Percentiles rank a stretch among this genome's conserved stretches.
Evolutionary conservation across 1,140 invertebrate genomes (phyloP).

Genomic region (Lysiphlebus fabarum): DNA sequence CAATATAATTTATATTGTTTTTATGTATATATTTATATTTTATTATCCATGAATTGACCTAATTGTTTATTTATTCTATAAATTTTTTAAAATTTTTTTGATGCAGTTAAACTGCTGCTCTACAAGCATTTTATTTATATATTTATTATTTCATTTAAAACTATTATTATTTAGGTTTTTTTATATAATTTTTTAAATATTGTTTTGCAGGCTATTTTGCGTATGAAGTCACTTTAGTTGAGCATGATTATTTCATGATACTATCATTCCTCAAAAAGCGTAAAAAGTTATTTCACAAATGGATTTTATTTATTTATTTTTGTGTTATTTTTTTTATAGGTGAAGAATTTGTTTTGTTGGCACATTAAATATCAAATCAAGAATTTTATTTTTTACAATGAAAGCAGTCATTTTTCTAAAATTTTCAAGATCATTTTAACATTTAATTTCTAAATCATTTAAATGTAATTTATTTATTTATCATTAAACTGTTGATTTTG

Average conservation of each 20-base stretch:
- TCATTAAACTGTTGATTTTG: background rate
- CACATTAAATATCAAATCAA: conserved; percentile 23
- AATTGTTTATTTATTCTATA: too few species aligned
- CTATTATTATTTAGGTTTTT: too few species aligned
- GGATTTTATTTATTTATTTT: background rate
- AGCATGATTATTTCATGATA: conserved; percentile 1
- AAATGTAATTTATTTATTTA: background rate
- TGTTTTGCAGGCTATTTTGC: too few species aligned
- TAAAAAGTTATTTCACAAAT: background rate
- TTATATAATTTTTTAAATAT: too few species aligned
- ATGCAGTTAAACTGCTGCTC: too few species aligned
- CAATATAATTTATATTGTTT: too few species aligned
- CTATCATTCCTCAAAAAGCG: background rate
- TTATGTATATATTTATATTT: too few species aligned
- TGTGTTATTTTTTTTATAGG: background rate
- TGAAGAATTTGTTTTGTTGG: conserved; percentile 17
- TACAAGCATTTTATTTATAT: too few species aligned
- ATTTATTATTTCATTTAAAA: too few species aligned
- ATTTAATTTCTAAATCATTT: too few species aligned
- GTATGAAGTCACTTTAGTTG: background rate
- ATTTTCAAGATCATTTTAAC: background rate
- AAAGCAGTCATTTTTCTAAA: conserved; percentile 2
- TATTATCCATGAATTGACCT: too few species aligned
- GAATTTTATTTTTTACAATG: conserved; percentile 11
- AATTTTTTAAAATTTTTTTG: too few species aligned